Evolutionary conservation across 2,113 vertebrate genomes (phyloP), one percentile per base, ranked within the genome.

Genomic region (Saccopteryx bilineata): DNA sequence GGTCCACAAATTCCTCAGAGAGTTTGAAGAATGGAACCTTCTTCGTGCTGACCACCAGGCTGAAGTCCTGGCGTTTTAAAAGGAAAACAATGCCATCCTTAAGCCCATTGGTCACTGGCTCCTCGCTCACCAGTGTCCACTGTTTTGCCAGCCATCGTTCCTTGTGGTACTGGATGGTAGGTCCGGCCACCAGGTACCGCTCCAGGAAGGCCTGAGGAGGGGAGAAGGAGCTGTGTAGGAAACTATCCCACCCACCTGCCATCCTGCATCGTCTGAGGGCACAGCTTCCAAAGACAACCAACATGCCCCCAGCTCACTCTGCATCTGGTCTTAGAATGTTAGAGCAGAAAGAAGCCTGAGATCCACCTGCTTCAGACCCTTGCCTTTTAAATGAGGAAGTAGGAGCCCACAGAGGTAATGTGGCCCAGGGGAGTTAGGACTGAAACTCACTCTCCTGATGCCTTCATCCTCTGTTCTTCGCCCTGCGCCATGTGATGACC

Each of bases 121-220:
- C 99, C 98, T 99, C 99, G 66, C 99, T 99, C 95, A 99, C 99
- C 97, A 99, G 98, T 0, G 99, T 99, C 99, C 99, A 99, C 98
- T 99, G 99, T 97, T 99, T 99, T 97, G 99, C 99, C 97, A 99
- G 98, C 99, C 99, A 99, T 87, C 98, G 99, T 60, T 99, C 99
- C 97, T 99, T 99, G 97, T 99, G 99, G 97, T 99, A 99, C 98
- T 99, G 99, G 98, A 99, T 98, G 96, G 99, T 99, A 91, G 99
- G 99, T 0, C 99, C 99, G 0, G 99, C 98, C 0, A 94, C 95
- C 93, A 99, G 98, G 98, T 99, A 99, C 2, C 99, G 98, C 98
- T 99, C 99, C 60, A 99, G 98, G 97, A 99, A 99, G 0, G 99
- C 99, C 99, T 99, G 98, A 23, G 58, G 52, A 60, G n/a, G 14